phyloP scores from a whole-genome alignment of 2,113 vertebrate species.

The Esox niger region DNA sequence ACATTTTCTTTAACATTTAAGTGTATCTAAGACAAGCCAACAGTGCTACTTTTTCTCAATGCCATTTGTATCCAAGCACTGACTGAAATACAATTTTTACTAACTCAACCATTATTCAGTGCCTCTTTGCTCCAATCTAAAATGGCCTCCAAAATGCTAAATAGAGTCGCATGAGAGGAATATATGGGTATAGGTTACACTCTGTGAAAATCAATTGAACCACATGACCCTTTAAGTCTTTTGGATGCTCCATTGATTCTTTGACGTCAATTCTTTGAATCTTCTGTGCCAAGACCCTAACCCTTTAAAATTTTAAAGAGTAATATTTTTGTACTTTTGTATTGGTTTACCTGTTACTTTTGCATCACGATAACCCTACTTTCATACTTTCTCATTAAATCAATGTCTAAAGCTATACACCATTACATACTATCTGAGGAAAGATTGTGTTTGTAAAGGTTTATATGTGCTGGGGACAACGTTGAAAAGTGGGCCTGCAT shows the following conservation, averaged over 20 bases:
- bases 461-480: too few relatives aligned
- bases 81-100: too few relatives aligned
- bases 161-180: too few relatives aligned
- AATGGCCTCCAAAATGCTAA: too few relatives aligned
- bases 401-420: background rate
- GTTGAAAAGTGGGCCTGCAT: too few relatives aligned
- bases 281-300: constrained; percentile 18
- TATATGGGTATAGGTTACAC: background rate
- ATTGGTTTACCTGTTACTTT: background rate
- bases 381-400: background rate
- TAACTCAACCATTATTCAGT: constrained; percentile 9
- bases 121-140: too few relatives aligned
- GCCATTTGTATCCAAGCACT: background rate
- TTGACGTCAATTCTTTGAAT: constrained; percentile 19
- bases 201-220: constrained; percentile 18
- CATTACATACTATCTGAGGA: too few relatives aligned
- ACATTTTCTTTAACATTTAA: constrained; percentile 44
- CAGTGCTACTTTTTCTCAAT: too few relatives aligned
- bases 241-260: constrained; percentile 17
- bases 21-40: too few relatives aligned
- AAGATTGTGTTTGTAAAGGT: too few relatives aligned
- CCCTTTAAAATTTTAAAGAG: constrained; percentile 8
- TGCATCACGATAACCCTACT: background rate
- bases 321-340: constrained; percentile 4
- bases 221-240: constrained; percentile 1